These are phyloP conservation scores for Typhlichthys subterraneus DNA, from an alignment of 2,797 vertebrate genomes.

Conservation along the genomic window DNA sequence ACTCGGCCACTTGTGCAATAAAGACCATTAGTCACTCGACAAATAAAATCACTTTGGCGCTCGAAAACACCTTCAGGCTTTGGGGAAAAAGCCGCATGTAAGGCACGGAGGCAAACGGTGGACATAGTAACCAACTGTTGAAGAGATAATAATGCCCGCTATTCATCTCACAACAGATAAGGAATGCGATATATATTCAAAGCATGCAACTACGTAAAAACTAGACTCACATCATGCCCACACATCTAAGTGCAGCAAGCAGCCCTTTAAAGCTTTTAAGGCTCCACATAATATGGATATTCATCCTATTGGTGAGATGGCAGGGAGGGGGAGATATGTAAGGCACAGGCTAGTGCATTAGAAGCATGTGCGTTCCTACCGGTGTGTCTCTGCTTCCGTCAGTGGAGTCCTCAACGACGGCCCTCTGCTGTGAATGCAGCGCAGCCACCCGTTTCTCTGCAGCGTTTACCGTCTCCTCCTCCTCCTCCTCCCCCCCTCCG, in stretches of 20 bases:
- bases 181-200: conserved; percentile 6
- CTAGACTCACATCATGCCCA: not conserved
- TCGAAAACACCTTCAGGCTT: conserved; percentile 31
- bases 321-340: conserved; percentile 15
- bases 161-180: conserved; percentile 15
- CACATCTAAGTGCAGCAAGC: not conserved
- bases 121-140: not conserved
- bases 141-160: conserved; percentile 10
- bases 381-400: conserved; percentile 53
- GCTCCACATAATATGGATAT: conserved; percentile 33
- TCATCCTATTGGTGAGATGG: conserved; percentile 32
- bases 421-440: conserved; percentile 55
- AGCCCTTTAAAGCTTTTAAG: conserved; percentile 22
- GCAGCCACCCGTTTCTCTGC: conserved; percentile 64
- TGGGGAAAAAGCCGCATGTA: conserved; percentile 14
- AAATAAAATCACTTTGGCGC: conserved; percentile 35
- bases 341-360: conserved; percentile 23
- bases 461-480: conserved; percentile 61
- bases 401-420: conserved; percentile 55
- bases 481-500: conserved; percentile 47
- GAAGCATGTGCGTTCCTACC: conserved; percentile 54
- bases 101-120: conserved; percentile 8
- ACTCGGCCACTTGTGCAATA: conserved; percentile 48
- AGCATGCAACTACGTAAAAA: conserved; percentile 8
- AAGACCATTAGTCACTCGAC: conserved; percentile 39